These are phyloP conservation scores for Phylloscopus trochilus DNA, from an alignment of 2,113 vertebrate genomes.

Conservation along the genomic window DNA sequence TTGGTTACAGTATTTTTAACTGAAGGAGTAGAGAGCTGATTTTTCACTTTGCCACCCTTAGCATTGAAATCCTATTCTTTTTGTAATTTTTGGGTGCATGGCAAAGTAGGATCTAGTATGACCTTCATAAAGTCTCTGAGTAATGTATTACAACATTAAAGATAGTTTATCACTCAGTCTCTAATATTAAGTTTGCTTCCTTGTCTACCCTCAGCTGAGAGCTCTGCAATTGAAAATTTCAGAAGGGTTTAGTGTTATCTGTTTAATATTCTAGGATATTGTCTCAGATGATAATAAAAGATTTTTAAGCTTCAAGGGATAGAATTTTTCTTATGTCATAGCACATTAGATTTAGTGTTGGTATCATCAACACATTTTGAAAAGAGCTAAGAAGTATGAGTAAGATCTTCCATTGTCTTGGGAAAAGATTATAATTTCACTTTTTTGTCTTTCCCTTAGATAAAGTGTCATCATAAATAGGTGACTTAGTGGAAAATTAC, in stretches of 20 bases:
- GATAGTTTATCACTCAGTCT: not conserved
- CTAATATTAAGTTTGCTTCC: not conserved
- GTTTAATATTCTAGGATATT: constrained; percentile 24
- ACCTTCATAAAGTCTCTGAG: not conserved
- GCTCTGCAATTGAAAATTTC: not conserved
- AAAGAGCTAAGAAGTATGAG: not conserved
- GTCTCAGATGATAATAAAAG: constrained; percentile 2
- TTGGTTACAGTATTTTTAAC: not conserved
- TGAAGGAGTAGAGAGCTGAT: not conserved
- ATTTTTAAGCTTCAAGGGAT: constrained; percentile 15
- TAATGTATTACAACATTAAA: not conserved
- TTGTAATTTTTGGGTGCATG: not conserved
- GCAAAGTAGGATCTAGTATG: not conserved
- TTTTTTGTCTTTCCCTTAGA: not conserved
- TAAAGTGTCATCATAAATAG: not conserved
- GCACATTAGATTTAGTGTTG: constrained; percentile 9
- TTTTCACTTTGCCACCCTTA: not conserved
- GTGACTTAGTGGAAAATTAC: not conserved
- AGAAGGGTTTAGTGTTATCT: not conserved
- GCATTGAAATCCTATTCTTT: not conserved
- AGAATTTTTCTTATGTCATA: constrained; percentile 1
- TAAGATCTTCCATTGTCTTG: not conserved
- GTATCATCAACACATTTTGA: constrained; percentile 6
- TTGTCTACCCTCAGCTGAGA: not conserved
- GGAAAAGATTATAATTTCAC: not conserved